Conservation (phyloP, 2,888 invertebrate species). For the Endomychus coccineus region DNA sequence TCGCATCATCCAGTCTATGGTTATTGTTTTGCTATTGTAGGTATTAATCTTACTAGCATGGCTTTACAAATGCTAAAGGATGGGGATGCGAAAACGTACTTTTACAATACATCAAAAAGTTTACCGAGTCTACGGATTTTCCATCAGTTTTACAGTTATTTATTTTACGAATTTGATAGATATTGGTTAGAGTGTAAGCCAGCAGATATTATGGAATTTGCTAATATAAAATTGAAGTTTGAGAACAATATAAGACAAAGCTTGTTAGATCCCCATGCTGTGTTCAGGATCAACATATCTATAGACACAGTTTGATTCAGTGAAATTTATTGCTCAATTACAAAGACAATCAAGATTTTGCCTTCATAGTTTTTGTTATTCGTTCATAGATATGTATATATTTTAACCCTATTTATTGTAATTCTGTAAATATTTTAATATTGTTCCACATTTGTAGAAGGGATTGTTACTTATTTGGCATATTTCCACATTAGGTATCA, state of each 20-base stretch:
- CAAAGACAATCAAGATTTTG: no score
- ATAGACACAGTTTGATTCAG: slow-evolving; percentile 61
- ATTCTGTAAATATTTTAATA: no score
- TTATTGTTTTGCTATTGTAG: slow-evolving; percentile 84
- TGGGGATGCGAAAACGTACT: slow-evolving; percentile 81
- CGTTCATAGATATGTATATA: no score
- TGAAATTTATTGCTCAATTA: no score
- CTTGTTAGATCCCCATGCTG: slow-evolving; percentile 60
- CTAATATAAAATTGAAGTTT: slow-evolving; percentile 77
- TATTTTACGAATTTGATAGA: slow-evolving; percentile 90
- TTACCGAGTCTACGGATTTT: slow-evolving; percentile 68
- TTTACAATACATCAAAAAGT: slow-evolving; percentile 72
- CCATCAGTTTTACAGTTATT: slow-evolving; percentile 88
- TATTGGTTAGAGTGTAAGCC: slow-evolving; percentile 92
- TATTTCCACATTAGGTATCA: no score
- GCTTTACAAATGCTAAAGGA: slow-evolving; percentile 73
- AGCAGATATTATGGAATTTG: slow-evolving; percentile 92
- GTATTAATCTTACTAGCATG: slow-evolving; percentile 92
- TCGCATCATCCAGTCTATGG: slow-evolving; percentile 85
- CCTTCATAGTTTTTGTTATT: no score
- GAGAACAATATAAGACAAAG: slow-evolving; percentile 63
- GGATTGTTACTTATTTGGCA: no score
- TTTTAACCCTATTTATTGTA: no score
- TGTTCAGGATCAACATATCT: slow-evolving; percentile 73
- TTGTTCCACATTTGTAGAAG: no score